These are phyloP conservation scores for Ellobius talpinus DNA, from an alignment of 2,113 vertebrate genomes.

Conservation along the genomic window DNA sequence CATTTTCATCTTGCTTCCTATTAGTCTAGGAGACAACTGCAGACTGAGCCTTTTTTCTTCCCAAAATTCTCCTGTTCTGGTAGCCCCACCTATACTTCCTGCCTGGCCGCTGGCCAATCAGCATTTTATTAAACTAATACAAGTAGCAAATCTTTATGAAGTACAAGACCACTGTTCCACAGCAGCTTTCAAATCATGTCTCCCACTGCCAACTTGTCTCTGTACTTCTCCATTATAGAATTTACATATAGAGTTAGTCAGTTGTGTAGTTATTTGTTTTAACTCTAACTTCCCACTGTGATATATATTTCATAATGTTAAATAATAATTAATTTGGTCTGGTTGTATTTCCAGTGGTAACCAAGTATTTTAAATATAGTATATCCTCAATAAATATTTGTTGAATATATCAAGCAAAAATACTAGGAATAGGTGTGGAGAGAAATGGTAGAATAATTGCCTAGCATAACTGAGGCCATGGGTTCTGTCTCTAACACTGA, in stretches of 20 bases:
- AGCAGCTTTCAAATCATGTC: too few species aligned
- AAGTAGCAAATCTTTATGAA: too few species aligned
- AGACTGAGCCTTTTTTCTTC: too few species aligned
- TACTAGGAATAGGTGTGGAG: too few species aligned
- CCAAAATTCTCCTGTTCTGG: too few species aligned
- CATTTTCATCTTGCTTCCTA: too few species aligned
- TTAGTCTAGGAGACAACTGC: too few species aligned
- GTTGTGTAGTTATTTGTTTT: neutral
- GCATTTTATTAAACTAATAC: too few species aligned
- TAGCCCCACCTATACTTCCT: too few species aligned
- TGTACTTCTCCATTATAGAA: neutral
- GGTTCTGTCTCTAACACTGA: neutral
- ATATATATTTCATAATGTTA: constrained; percentile 3
- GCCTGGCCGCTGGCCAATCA: too few species aligned
- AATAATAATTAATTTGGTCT: neutral
- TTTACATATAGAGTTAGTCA: neutral
- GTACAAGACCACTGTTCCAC: too few species aligned
- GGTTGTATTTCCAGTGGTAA: neutral
- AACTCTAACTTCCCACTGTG: constrained; percentile 7
- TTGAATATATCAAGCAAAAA: constrained; percentile 25
- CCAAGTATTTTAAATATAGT: constrained; percentile 32
- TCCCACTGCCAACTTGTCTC: neutral
- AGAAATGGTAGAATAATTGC: neutral
- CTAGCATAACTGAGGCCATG: neutral
- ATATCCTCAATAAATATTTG: constrained; percentile 57